Evolutionary conservation across 2,797 vertebrate genomes (phyloP), one percentile per base, ranked within the genome.

Genomic region (Rallus crepitans): DNA sequence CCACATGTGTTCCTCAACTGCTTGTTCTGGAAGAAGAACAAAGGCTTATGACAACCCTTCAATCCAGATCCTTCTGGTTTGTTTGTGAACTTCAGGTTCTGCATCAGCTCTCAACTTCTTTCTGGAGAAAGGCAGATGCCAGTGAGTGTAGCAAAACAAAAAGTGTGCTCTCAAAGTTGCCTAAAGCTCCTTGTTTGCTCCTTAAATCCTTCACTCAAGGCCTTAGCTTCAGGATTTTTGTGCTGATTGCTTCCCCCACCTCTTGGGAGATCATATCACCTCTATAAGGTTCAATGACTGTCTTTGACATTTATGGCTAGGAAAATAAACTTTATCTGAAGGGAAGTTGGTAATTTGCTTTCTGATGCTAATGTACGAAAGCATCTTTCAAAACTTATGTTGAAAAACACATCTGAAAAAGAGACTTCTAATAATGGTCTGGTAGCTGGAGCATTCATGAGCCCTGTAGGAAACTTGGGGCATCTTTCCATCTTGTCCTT

Each of bases 371-470:
- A 73, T 71, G 11, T 13, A 79, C 30, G 21, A 78, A 75, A 53
- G 45, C 19, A 4, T 42, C 33, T 88, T 93, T 72, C 39, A 37
- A 78, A 81, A 25, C 27, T 89, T 61, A 28, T 68, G 21, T 37
- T 71, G 53, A 55, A 81, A 91, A 83, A 24, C 21, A 48, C 7
- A 9, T 47, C 68, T 88, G 64, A 93, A 76, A 83, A 64, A 85
- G 23, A 75, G 61, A 68, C 7, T 68, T 68, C 35, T 37, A 25
- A 78, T 95, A 71, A 81, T 33, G 79, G 28, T n/a, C 45, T 65
- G 50, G n/a, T 69, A 69, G 16, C 35, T 57, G 37, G 37, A 42
- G 15, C n/a, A 19, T 55, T 88, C 33, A 7, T 69, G 39, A 63
- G 27, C 5, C 3, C 24, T 71, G 23, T 71, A 61, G 64, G 63